Percentiles rank a stretch among this genome's conserved stretches.
phyloP scores from a whole-genome alignment of 2,888 invertebrate species.

The Eupithecia inturbata region DNA sequence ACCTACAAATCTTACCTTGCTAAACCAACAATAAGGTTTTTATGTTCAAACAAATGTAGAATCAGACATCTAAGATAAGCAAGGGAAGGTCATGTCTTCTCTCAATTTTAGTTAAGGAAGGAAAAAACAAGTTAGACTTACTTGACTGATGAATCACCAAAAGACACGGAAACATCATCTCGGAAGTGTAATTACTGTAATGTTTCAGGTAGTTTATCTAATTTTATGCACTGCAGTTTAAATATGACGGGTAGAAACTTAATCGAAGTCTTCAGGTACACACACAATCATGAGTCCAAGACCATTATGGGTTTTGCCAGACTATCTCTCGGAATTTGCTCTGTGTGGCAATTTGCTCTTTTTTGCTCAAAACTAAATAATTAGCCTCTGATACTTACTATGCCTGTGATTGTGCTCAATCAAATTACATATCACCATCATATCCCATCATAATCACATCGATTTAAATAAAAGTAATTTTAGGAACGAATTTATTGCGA shows the following conservation, averaged over 20 bases:
- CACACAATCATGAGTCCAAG: constrained; percentile 5
- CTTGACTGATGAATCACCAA: constrained; percentile 38
- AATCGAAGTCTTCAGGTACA: neutral
- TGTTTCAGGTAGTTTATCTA: constrained; percentile 28
- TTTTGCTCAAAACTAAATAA: constrained; percentile 40
- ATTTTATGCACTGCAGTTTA: constrained; percentile 19
- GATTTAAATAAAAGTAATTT: neutral
- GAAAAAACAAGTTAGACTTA: constrained; percentile 36
- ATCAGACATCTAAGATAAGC: constrained; percentile 32
- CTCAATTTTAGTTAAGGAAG: constrained; percentile 41
- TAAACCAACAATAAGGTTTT: constrained; percentile 24
- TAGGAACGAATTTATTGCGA: neutral
- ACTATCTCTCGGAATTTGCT: constrained; percentile 41
- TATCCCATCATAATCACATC: neutral
- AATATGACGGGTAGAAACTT: constrained; percentile 1
- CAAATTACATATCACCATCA: too few relatives aligned
- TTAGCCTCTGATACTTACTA: constrained; percentile 26
- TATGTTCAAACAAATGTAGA: constrained; percentile 17
- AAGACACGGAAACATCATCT: constrained; percentile 55
- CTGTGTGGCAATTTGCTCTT: constrained; percentile 37
- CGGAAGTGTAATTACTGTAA: constrained; percentile 55
- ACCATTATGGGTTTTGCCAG: constrained; percentile 44
- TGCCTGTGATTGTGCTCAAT: neutral
- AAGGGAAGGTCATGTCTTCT: constrained; percentile 40
- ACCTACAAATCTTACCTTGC: constrained; percentile 20